These are phyloP conservation scores for Hymenopus coronatus DNA, from an alignment of 2,888 invertebrate species.

Conservation along the genomic window DNA sequence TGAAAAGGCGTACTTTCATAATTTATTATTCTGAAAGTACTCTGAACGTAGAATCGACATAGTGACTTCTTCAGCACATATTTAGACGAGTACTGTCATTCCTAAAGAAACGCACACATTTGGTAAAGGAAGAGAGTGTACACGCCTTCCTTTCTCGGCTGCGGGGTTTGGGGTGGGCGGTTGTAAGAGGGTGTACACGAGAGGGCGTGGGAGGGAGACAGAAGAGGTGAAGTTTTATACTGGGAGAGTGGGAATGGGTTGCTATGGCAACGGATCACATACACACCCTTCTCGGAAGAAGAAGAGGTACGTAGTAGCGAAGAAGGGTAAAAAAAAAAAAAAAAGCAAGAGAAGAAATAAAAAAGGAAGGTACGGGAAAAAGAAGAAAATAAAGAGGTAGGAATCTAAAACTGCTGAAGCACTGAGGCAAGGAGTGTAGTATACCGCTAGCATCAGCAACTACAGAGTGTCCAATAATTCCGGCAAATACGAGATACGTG, in stretches of 20 bases:
- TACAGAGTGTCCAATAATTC: neutral
- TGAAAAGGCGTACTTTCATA: no score
- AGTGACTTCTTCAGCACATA: neutral
- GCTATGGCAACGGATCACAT: constrained; percentile 25
- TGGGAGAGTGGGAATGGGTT: constrained; percentile 22
- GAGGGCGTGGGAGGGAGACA: neutral
- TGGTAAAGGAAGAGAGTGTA: neutral
- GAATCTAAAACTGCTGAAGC: constrained; percentile 15
- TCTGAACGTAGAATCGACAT: no score
- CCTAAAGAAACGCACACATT: neutral
- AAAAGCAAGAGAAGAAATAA: neutral
- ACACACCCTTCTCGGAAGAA: constrained; percentile 10
- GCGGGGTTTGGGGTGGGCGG: constrained; percentile 9
- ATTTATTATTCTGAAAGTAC: no score
- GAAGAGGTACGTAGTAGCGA: neutral
- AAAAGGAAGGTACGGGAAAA: neutral
- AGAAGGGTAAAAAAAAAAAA: neutral
- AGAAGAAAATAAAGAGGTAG: constrained; percentile 10
- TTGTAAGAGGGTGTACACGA: constrained; percentile 10
- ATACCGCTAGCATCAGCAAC: neutral
- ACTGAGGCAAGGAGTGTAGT: neutral
- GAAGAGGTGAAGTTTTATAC: constrained; percentile 16
- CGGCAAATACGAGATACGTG: neutral
- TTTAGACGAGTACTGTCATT: neutral
- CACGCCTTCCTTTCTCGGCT: neutral